A percentile compares a stretch with the other conserved stretches of the same genome.
Conservation (phyloP, 2,888 invertebrate genomes). For the Caradrina kadenii region DNA sequence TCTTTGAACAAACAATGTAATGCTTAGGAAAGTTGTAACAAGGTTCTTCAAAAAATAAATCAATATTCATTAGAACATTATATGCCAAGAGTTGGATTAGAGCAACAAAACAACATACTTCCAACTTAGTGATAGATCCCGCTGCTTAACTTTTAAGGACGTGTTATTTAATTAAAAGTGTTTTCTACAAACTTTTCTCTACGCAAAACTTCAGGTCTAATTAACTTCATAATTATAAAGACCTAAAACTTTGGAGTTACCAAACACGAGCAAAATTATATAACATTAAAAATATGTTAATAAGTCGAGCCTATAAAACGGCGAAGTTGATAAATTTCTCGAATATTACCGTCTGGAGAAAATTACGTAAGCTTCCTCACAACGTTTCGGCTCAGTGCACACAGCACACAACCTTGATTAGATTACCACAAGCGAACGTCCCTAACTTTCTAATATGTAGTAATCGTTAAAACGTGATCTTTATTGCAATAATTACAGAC, state of each 20-base stretch:
- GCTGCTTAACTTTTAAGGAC: slow-evolving; percentile 43
- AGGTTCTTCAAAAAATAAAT: not conserved
- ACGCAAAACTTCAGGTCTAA: slow-evolving; percentile 43
- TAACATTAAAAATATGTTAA: slow-evolving; percentile 55
- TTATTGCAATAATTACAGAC: slow-evolving; percentile 60
- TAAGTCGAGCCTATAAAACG: slow-evolving; percentile 39
- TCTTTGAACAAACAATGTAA: not conserved
- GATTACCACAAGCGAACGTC: slow-evolving; percentile 60
- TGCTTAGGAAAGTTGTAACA: not conserved
- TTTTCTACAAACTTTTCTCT: slow-evolving; percentile 29
- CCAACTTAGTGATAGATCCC: slow-evolving; percentile 27
- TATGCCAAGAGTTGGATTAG: slow-evolving; percentile 4
- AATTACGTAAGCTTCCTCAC: slow-evolving; percentile 53
- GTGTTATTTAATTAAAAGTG: slow-evolving; percentile 49
- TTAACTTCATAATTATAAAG: slow-evolving; percentile 55
- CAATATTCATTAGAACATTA: not conserved
- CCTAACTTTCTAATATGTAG: slow-evolving; percentile 56
- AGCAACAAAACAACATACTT: slow-evolving; percentile 29
- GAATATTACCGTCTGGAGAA: slow-evolving; percentile 41
- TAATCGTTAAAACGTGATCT: slow-evolving; percentile 61
- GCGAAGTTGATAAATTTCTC: slow-evolving; percentile 42
- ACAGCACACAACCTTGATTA: slow-evolving; percentile 58
- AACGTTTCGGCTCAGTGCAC: slow-evolving; percentile 48
- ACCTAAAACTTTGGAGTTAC: slow-evolving; percentile 33
- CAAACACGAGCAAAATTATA: slow-evolving; percentile 39